Conservation (phyloP, 2,797 vertebrate genomes). For the Sciurus carolinensis region DNA sequence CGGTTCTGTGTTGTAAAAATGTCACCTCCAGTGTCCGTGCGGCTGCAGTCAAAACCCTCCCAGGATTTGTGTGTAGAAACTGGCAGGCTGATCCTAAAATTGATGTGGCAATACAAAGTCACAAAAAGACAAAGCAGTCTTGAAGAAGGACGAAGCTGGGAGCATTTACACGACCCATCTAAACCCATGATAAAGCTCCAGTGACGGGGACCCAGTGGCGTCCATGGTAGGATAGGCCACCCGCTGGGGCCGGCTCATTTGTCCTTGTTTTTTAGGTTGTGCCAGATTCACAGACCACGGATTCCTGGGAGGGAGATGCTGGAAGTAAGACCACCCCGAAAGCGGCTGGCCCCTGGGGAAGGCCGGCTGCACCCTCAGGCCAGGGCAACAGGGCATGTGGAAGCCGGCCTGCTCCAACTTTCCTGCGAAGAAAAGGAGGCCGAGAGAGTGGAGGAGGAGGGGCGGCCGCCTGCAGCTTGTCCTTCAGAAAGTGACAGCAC, state of each 20-base stretch:
- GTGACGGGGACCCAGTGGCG: neutral
- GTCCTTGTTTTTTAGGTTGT: neutral
- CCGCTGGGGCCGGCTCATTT: neutral
- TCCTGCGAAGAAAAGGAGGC: neutral
- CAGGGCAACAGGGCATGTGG: neutral
- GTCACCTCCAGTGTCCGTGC: neutral
- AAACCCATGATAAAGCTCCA: neutral
- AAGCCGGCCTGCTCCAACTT: too few relatives aligned
- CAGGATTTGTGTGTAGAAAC: neutral
- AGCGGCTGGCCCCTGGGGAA: neutral
- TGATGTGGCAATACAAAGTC: neutral
- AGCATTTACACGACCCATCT: accelerated
- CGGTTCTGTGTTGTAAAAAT: neutral
- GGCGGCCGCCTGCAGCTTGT: neutral
- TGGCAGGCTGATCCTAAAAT: neutral
- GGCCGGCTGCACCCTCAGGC: neutral
- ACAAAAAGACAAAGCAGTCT: neutral
- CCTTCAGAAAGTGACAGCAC: neutral
- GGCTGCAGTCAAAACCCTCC: neutral
- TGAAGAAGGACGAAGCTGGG: too few relatives aligned
- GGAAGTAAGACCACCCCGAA: neutral
- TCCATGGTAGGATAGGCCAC: neutral
- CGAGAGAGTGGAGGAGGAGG: neutral
- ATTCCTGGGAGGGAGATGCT: neutral
- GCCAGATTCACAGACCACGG: neutral